phyloP scores from a whole-genome alignment of 2,797 vertebrate genomes.

The Pampus argenteus region DNA sequence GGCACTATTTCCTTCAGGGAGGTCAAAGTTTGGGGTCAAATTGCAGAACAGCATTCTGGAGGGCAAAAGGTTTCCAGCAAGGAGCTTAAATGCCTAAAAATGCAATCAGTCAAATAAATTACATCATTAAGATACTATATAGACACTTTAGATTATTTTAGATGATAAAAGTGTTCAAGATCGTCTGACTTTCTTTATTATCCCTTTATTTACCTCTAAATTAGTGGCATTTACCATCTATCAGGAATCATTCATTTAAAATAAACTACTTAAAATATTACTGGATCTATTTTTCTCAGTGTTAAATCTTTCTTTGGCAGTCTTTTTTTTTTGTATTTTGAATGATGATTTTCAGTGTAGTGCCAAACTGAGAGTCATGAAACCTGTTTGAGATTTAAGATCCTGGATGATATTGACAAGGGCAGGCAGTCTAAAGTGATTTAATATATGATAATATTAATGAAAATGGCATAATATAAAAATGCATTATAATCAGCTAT shows the following conservation, averaged over 20 bases:
- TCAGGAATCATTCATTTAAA: conserved; percentile 23
- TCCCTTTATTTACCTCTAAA: conserved; percentile 7
- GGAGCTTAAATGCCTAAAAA: background rate
- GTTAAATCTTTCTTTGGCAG: conserved; percentile 56
- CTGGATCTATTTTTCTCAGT: conserved; percentile 41
- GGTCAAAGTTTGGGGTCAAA: conserved; percentile 13
- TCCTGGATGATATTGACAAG: background rate
- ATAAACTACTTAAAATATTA: conserved; percentile 31
- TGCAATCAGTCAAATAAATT: background rate
- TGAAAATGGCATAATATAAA: background rate
- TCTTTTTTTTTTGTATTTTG: conserved; percentile 10
- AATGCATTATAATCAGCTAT: background rate
- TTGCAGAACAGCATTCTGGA: conserved; percentile 1
- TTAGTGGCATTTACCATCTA: conserved; percentile 33
- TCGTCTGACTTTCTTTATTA: conserved; percentile 10
- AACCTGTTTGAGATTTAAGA: conserved; percentile 6
- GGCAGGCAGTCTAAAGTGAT: background rate
- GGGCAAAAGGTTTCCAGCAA: conserved; percentile 23
- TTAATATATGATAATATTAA: conserved; percentile 7
- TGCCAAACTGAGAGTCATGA: background rate
- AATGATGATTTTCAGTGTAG: conserved; percentile 8
- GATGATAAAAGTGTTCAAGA: conserved; percentile 1
- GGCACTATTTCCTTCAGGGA: conserved; percentile 2
- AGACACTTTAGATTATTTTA: background rate
- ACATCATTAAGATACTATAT: conserved; percentile 3